These are phyloP conservation scores for Macrosoma leucophasiata DNA, from an alignment of 2,888 invertebrate genomes.

Conservation along the genomic window DNA sequence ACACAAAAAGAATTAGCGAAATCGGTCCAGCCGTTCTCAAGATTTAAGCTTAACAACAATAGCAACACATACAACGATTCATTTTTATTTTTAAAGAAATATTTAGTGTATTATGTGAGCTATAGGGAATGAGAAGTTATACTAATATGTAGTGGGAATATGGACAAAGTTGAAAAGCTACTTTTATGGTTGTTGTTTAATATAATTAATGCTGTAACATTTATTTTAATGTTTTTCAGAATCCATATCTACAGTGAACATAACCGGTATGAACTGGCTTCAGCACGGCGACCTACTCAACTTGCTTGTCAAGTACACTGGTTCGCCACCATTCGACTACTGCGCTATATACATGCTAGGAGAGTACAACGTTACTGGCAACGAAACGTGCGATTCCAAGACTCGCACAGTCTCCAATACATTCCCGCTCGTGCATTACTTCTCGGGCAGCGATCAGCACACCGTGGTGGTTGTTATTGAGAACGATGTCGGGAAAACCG, in stretches of 20 bases:
- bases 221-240: constrained; percentile 79
- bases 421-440: constrained; percentile 81
- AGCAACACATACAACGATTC: too few species aligned
- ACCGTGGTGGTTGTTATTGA: constrained; percentile 86
- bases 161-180: too few species aligned
- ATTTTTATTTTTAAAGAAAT: too few species aligned
- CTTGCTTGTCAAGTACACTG: constrained; percentile 82
- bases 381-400: constrained; percentile 80
- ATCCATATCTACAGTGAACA: constrained; percentile 81
- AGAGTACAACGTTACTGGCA: constrained; percentile 82
- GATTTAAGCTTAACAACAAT: too few species aligned
- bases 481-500: constrained; percentile 83
- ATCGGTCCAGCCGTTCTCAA: too few species aligned
- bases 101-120: too few species aligned
- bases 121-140: too few species aligned
- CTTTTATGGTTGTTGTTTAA: too few species aligned
- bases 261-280: constrained; percentile 87
- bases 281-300: constrained; percentile 86
- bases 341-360: constrained; percentile 81
- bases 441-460: constrained; percentile 80
- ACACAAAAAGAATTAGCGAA: too few species aligned
- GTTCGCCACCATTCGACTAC: constrained; percentile 83
- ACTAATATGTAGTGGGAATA: too few species aligned
- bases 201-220: too few species aligned
- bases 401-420: constrained; percentile 66